phyloP scores from a whole-genome alignment of 2,113 vertebrate genomes.

The Rhineura floridana region DNA sequence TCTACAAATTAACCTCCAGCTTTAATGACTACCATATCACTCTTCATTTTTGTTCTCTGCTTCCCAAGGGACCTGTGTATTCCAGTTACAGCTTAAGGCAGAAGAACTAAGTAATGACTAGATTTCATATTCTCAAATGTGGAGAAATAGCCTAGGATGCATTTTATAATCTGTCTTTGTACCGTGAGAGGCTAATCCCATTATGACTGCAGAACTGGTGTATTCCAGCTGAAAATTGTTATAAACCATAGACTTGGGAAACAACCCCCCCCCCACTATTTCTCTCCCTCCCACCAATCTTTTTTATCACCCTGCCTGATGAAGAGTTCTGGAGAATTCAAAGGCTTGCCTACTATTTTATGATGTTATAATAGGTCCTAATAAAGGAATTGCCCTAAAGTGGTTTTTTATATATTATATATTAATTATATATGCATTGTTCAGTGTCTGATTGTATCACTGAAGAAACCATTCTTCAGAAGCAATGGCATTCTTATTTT shows the following conservation, averaged over 20 bases:
- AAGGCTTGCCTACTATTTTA: background rate
- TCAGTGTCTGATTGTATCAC: background rate
- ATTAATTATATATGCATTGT: background rate
- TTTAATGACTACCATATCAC: background rate
- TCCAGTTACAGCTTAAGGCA: no score
- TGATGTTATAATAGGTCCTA: background rate
- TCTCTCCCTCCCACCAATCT: no score
- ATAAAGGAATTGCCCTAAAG: background rate
- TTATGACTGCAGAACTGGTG: background rate
- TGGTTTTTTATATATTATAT: no score
- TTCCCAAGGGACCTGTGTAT: background rate
- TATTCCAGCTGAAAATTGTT: background rate
- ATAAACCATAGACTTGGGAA: background rate
- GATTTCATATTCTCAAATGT: background rate
- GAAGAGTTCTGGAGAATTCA: background rate
- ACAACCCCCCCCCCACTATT: background rate
- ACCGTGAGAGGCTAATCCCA: background rate
- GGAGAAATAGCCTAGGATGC: background rate
- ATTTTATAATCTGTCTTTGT: background rate
- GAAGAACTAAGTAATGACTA: background rate
- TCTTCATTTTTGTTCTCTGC: background rate
- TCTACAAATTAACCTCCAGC: background rate
- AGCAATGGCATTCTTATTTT: constrained; percentile 11
- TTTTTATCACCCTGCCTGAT: background rate
- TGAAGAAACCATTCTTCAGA: constrained; percentile 5